Percentiles rank a stretch among this genome's conserved stretches.
Evolutionary conservation across 2,113 vertebrate species (phyloP).

Genomic region (Oreochromis aureus): DNA sequence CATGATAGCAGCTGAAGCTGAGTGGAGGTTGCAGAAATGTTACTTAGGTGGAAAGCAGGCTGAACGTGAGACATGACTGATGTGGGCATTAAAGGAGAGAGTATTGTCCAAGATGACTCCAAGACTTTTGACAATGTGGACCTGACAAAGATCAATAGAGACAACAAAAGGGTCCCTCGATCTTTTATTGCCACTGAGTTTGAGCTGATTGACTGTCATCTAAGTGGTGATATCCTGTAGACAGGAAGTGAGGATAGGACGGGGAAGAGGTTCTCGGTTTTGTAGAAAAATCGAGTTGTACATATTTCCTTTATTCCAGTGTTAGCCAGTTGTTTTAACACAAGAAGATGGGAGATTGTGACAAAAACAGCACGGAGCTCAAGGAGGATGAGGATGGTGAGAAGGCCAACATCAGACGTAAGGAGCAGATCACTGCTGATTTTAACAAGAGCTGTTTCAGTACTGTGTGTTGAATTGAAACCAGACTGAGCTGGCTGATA

Average conservation of each 20-base stretch:
- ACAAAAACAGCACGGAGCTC: not conserved
- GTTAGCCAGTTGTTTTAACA: not conserved
- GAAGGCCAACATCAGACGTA: not conserved
- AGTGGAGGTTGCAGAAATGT: not conserved
- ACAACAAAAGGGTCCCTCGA: not conserved
- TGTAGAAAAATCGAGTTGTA: not conserved
- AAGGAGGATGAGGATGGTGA: not conserved
- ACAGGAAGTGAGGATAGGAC: not conserved
- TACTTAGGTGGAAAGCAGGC: not conserved
- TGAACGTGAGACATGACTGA: not conserved
- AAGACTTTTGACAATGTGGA: not conserved
- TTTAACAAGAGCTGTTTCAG: not conserved
- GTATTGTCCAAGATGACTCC: not conserved
- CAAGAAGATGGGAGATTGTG: not conserved
- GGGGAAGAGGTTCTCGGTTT: not conserved
- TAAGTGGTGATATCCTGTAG: not conserved
- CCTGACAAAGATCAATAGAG: not conserved
- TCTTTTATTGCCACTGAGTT: not conserved
- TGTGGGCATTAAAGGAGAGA: not conserved
- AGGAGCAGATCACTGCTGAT: not conserved
- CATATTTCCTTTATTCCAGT: not conserved
- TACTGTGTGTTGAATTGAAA: not conserved
- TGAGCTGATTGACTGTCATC: not conserved
- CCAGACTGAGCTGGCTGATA: not conserved
- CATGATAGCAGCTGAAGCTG: not conserved